A percentile compares a stretch with the other conserved stretches of the same genome.
These are phyloP conservation scores for Bos javanicus DNA, from an alignment of 2,113 vertebrate species.

Conservation along the genomic window DNA sequence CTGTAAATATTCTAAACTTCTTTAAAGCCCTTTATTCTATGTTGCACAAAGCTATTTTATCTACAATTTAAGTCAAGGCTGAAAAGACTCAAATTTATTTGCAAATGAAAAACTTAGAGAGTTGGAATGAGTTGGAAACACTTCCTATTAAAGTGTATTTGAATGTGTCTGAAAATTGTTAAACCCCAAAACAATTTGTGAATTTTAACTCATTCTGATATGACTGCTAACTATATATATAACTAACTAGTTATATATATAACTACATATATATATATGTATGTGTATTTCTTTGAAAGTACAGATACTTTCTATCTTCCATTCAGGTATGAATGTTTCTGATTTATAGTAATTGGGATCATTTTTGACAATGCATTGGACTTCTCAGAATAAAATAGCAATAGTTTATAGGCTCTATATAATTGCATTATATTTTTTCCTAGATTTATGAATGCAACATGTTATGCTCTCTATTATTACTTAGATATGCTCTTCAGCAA, in stretches of 20 bases:
- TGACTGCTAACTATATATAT: background rate
- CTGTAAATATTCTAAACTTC: conserved; percentile 18
- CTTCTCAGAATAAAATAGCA: background rate
- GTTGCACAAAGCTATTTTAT: conserved; percentile 32
- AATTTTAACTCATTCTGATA: conserved; percentile 21
- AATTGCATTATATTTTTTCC: background rate
- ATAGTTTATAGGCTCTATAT: background rate
- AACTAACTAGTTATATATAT: no score
- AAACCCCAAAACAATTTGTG: background rate
- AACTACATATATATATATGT: background rate
- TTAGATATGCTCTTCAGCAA: background rate
- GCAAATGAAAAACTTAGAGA: conserved; percentile 37
- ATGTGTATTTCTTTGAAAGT: background rate
- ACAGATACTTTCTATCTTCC: background rate
- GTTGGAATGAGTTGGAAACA: conserved; percentile 24
- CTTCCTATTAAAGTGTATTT: background rate
- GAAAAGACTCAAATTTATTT: conserved; percentile 57
- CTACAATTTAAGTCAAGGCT: conserved; percentile 35
- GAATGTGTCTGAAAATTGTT: conserved; percentile 9
- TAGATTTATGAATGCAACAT: background rate
- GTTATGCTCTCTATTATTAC: background rate
- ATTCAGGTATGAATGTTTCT: background rate
- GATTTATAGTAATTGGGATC: background rate
- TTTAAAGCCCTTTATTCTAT: background rate
- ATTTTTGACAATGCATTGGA: background rate